Base-by-base conservation (phyloP, 2,113 vertebrate species). In the Embiotoca jacksoni region DNA sequence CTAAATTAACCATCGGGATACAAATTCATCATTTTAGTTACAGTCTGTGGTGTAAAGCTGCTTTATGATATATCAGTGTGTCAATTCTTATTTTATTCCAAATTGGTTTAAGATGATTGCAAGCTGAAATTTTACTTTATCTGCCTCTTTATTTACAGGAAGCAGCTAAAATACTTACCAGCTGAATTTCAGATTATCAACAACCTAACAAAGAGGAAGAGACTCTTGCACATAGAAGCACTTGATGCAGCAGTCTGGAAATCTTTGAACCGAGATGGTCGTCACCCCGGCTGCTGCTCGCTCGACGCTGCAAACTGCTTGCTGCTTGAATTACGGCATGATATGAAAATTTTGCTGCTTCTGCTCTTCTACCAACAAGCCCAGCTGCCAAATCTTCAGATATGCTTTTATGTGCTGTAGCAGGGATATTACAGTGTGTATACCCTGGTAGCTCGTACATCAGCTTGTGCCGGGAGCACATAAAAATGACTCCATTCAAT, bases 321-420 rank as follows among this genome's bases (percentile, higher is more conserved):
- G 46, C 74, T 41, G 62, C 72, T 62, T 85, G 78, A 86, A 68
- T 81, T 84, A 88, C 63, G 67, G 66, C 58, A n/a, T 11, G 10
- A 76, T 65, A 67, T 77, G 72, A 80, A 85, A 82, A 69, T 75
- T 85, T 63, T 82, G 75, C 74, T 77, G 83, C 71, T 82, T 66
- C 49, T 74, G 85, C 76, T 88, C 72, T 72, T 84, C 74, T 60
- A 49, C 61, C 58, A 59, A 58, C 47, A 49, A 56, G 71, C 49
- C 54, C 58, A 41, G 70, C 80, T 76, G 72, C 77, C 77, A 74
- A 82, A 84, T 76, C 73, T 64, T 89, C 76, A 81, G 81, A 84
- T 72, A 70, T 81, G 74, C 67, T 87, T 88, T 90, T 81, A 88
- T 80, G 81, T 79, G 62, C 74, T 84, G 75, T 72, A 39, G 75